Conservation (phyloP, 2,888 invertebrate genomes). For the Ormyrus nitidulus region DNA sequence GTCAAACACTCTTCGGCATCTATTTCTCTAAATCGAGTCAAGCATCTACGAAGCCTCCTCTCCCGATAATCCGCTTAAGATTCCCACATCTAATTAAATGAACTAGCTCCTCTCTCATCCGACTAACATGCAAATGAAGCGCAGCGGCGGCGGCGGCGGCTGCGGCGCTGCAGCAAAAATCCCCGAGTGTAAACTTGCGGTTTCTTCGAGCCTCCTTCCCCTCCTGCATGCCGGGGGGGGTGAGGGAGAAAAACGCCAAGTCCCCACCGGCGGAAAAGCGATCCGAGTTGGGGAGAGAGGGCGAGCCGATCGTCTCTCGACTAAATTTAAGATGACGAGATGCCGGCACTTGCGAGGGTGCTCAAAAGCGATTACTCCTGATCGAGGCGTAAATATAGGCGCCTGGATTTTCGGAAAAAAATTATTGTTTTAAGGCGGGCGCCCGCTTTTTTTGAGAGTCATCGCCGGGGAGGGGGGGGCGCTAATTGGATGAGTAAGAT, state of each 20-base stretch:
- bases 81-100: slow-evolving; percentile 11
- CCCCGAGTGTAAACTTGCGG: slow-evolving; percentile 35
- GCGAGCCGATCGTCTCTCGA: slow-evolving; percentile 29
- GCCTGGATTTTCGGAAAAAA: neutral
- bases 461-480: too few species aligned
- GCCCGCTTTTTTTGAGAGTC: too few species aligned
- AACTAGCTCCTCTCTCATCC: neutral
- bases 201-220: neutral
- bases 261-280: neutral
- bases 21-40: too few species aligned
- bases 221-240: too few species aligned
- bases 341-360: slow-evolving; percentile 27
- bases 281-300: neutral
- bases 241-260: slow-evolving; percentile 9
- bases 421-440: too few species aligned
- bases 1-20: too few species aligned
- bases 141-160: neutral
- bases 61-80: neutral
- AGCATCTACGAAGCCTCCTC: neutral
- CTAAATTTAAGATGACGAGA: slow-evolving; percentile 53
- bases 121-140: too few species aligned
- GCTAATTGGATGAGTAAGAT: too few species aligned
- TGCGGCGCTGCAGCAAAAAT: slow-evolving; percentile 8
- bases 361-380: slow-evolving; percentile 50
- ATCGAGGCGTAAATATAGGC: slow-evolving; percentile 51